Evolutionary conservation across 2,888 invertebrate genomes (phyloP).

Genomic region (Trachelus troglodyta): DNA sequence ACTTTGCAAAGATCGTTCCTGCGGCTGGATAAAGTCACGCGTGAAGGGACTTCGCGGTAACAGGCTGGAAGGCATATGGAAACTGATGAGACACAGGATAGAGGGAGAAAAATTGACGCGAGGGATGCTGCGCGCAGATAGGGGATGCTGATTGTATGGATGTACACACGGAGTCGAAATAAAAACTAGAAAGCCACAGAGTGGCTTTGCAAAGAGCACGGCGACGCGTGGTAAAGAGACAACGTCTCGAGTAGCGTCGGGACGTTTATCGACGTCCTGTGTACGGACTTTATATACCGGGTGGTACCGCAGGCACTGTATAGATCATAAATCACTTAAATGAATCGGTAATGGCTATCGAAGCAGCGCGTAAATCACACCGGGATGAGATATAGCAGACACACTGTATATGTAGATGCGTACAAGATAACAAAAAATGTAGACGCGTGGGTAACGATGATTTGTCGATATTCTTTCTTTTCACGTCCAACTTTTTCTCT

Average conservation of each 20-base stretch:
- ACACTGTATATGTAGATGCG: neutral
- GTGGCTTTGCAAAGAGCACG: neutral
- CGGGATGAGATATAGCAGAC: neutral
- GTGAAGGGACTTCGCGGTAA: constrained; percentile 22
- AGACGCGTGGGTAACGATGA: neutral
- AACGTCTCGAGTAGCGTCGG: neutral
- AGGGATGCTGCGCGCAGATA: neutral
- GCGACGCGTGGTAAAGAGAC: neutral
- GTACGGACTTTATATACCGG: neutral
- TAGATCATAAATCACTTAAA: neutral
- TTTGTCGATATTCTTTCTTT: neutral
- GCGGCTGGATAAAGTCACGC: neutral
- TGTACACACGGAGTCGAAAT: neutral
- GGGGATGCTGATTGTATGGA: constrained; percentile 9
- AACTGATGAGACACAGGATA: constrained; percentile 19
- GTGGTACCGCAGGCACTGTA: neutral
- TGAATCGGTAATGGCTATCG: neutral
- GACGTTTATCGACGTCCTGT: neutral
- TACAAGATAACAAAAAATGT: neutral
- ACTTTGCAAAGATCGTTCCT: neutral
- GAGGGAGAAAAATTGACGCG: constrained; percentile 5
- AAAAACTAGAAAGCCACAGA: neutral
- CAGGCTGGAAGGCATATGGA: constrained; percentile 31
- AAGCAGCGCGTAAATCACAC: neutral
- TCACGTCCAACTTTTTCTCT: neutral